Conservation (phyloP, 2,113 vertebrate species). For the Mugil cephalus region DNA sequence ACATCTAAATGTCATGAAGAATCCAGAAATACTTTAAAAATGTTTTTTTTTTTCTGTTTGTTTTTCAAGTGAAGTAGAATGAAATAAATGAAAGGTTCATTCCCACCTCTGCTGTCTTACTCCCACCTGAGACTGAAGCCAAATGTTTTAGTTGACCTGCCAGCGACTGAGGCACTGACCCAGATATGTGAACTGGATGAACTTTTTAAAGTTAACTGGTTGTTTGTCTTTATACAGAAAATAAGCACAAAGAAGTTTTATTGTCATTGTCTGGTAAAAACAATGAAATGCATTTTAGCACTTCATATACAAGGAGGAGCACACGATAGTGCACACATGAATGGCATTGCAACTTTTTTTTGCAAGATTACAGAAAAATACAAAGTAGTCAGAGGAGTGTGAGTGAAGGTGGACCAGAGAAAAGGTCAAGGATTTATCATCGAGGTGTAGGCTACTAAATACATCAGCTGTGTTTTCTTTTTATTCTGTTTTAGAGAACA, state of each 20-base stretch:
- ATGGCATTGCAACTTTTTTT: no score
- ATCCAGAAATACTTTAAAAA: no score
- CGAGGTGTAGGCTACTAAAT: not conserved
- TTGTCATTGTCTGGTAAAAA: no score
- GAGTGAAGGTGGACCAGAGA: not conserved
- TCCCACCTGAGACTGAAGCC: slow-evolving; percentile 1
- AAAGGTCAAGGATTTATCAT: not conserved
- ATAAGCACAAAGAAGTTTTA: no score
- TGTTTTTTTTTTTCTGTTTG: no score
- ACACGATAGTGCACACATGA: no score
- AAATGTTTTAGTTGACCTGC: slow-evolving; percentile 4
- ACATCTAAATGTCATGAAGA: not conserved
- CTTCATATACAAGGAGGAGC: no score
- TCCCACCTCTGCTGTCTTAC: not conserved
- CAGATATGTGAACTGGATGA: slow-evolving; percentile 23
- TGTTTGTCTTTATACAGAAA: no score
- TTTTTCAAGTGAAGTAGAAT: no score
- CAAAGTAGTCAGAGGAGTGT: not conserved
- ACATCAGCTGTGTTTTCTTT: no score
- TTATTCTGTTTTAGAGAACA: no score
- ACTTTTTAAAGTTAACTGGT: not conserved
- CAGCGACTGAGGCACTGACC: not conserved
- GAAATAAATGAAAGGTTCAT: not conserved
- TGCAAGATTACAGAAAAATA: not conserved
- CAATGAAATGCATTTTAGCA: no score